Evolutionary conservation across 2,888 invertebrate genomes (phyloP), one percentile per base, ranked within the genome.

Genomic region (Camponotus fellah): DNA sequence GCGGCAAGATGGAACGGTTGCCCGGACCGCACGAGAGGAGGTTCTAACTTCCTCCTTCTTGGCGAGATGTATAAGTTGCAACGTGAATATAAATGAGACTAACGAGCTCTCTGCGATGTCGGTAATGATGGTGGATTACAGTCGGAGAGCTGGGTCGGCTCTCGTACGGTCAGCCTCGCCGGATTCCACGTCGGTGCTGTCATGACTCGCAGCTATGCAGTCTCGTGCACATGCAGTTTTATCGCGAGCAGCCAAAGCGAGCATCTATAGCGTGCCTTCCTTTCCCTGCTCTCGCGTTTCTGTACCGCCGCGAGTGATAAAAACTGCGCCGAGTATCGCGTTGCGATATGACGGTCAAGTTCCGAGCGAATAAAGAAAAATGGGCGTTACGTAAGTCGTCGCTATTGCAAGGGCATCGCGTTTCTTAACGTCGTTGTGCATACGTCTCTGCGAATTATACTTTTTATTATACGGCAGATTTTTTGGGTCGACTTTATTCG

Each of bases 71-170:
- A 87, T 88, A 89, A 88, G 88, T 88, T 89, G 82, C 84, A 83
- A 88, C 91, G 93, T 93, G 94, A 94, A 94, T 94, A 94, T 94
- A 94, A 94, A 94, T 93, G 94, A 94, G 94, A 93, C 94, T 94
- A 94, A 94, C 94, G 94, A 94, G 94, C 93, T 92, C 91, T 92
- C 91, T 92, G 94, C 92, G 94, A 94, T 94, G 94, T 91, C 90
- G 90, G 93, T 94, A 94, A 94, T 94, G 94, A 94, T 92, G 92
- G 91, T 94, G 94, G 94, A 94, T 94, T 93, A 93, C 92, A 90
- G 91, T 89, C 86, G 87, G 37, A 37, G 77, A 68, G 77, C 53
- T 66, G 87, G 88, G 89, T 91, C 88, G 87, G 85, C 77, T 89
- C 77, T 89, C 88, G 86, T 88, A 89, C 91, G 92, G 91, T 90